Percentiles rank a stretch among this genome's conserved stretches.
These are phyloP conservation scores for Gavialis gangeticus DNA, from an alignment of 2,113 vertebrate species.

Conservation along the genomic window DNA sequence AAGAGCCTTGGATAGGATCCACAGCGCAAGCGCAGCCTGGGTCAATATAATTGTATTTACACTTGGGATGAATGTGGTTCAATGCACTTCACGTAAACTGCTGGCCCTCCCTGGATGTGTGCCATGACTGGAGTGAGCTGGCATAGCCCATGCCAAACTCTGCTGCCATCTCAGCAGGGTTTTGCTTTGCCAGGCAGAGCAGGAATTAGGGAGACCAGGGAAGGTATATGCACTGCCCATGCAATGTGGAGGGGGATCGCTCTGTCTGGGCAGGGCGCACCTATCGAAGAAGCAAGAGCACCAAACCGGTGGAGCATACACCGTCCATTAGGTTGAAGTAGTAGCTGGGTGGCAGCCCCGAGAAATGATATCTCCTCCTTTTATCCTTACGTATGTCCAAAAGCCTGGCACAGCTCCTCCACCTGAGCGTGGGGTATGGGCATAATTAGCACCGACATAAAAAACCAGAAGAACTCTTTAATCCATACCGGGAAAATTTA, in stretches of 20 bases:
- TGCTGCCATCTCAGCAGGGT: background rate
- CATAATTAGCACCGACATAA: background rate
- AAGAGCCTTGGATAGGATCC: background rate
- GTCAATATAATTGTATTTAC: rapidly evolving
- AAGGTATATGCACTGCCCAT: background rate
- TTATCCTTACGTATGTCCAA: background rate
- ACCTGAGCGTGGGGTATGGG: too few relatives aligned
- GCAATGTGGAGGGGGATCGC: background rate
- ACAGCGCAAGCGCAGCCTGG: rapidly evolving
- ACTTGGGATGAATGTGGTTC: rapidly evolving
- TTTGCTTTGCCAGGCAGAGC: background rate
- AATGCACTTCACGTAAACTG: too few relatives aligned
- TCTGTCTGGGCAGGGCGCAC: background rate
- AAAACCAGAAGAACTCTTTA: background rate
- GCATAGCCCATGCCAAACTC: background rate
- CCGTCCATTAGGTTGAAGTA: background rate
- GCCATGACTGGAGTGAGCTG: rapidly evolving
- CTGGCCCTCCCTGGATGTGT: too few relatives aligned
- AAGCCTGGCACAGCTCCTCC: background rate
- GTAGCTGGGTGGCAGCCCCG: background rate
- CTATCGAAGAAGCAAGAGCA: background rate
- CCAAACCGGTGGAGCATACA: too few relatives aligned
- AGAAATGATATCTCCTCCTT: background rate
- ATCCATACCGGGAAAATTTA: background rate
- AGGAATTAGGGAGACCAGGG: background rate